Evolutionary conservation across 2,113 vertebrate genomes (phyloP).

Genomic region (Ancistrus triradiatus): DNA sequence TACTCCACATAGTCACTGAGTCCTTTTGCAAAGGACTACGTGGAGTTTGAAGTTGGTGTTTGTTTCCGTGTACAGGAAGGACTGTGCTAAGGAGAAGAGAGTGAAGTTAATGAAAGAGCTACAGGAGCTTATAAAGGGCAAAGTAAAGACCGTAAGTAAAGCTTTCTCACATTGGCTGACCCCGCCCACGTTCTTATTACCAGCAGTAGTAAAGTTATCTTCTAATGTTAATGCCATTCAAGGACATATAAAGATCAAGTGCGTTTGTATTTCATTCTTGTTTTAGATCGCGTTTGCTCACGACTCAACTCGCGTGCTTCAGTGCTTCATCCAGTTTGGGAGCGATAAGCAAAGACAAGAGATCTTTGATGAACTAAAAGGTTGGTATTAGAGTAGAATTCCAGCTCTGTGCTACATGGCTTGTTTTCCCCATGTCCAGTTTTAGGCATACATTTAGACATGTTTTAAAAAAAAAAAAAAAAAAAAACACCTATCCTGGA

Average conservation of each 20-base stretch:
- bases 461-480: too few relatives aligned
- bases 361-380: constrained; percentile 83
- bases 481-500: too few relatives aligned
- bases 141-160: constrained; percentile 83
- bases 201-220: too few relatives aligned
- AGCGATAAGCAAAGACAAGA: constrained; percentile 78
- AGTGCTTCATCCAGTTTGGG: constrained; percentile 89
- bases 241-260: too few relatives aligned
- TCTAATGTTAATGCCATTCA: too few relatives aligned
- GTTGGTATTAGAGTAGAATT: too few relatives aligned
- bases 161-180: too few relatives aligned
- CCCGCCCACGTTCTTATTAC: too few relatives aligned
- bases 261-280: too few relatives aligned
- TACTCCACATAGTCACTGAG: too few relatives aligned
- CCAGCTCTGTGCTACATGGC: not conserved
- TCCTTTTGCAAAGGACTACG: too few relatives aligned
- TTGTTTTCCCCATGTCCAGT: not conserved
- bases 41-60: constrained; percentile 14
- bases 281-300: constrained; percentile 88
- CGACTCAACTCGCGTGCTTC: constrained; percentile 89
- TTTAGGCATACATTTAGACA: too few relatives aligned
- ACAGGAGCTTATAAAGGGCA: constrained; percentile 80
- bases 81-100: constrained; percentile 76
- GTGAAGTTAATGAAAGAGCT: constrained; percentile 80
- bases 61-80: constrained; percentile 72